Evolutionary conservation across 2,797 vertebrate genomes (phyloP), one percentile per base, ranked within the genome.

Genomic region (Dendrocincla tyrannina): DNA sequence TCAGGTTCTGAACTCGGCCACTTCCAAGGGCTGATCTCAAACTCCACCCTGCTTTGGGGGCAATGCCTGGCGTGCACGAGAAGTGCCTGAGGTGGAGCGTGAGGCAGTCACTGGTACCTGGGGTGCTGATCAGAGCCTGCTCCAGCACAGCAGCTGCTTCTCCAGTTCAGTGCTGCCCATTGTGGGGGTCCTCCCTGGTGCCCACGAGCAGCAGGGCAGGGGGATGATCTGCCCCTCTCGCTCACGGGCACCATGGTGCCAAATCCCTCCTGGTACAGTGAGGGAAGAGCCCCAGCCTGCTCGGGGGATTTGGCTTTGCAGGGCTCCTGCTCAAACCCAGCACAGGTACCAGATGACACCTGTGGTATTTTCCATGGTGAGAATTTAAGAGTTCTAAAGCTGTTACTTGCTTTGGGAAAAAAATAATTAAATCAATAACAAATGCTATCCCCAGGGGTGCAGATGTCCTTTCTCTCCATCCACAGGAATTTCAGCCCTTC

Each of bases 321-420:
- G 28, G 28, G n/a, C 62, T 85, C 15, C 59, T 53, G 27, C 56
- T 70, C 44, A 23, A 23, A 25, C 28, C 18, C 89, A 60, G 67
- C 1, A 0, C 49, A 17, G 55, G 39, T 10, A 32, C 0, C 1
- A 58, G 28, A 33, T 32, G 7, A 4, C 11, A 2, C 17, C 53
- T 28, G 22, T 3, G 22, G 39, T n/a, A 7, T 19, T 81, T 37
- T 24, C 18, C 11, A 2, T 3, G 3, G 1, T 11, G 14, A 55
- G 81, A 64, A 55, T 33, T 39, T 11, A 27, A 64, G n/a, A 13
- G 8, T 25, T 75, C 33, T 0, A 4, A 33, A 60, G 37, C 66
- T 41, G 17, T 68, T 35, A 5, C 22, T 42, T 56, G 37, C 24
- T 87, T 11, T 33, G 58, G 62, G 5, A n/a, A 24, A 70, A 52